Base-by-base conservation (phyloP, 2,888 invertebrate species). In the Anthrax anthrax region DNA sequence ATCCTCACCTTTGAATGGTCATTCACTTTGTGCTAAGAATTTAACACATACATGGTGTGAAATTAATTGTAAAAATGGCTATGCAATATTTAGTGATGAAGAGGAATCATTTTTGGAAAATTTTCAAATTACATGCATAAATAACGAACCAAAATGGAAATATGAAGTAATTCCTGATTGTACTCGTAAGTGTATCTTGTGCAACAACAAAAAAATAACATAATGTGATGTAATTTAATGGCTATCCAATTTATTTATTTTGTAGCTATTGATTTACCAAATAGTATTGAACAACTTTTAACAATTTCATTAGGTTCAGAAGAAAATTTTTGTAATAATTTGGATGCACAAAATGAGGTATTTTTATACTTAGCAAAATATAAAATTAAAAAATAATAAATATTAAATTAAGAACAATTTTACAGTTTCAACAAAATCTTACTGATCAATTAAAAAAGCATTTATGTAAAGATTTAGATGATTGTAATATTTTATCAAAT, bases 61-160 rank as follows among this genome's bases (percentile, higher is more conserved):
- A 5, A 60, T 79, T 18, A 70, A 70, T 10, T 81, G 81, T 56
- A 63, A 74, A 42, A 71, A 74, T 45, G 80, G 79, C 0, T 80
- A 76, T 55, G 76, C 72, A 4, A 74, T 80, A 54, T 53, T 49
- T 12, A 52, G 56, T 27, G 53, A 51, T 18, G 42, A 46, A 1
- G 50, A 44, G 3, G 53, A 53, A 1, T 51, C 76, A 74, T 14
- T 58, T 70, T 51, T 61, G 59, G 54, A 56, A 27, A 50, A 49
- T 48, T 47, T 53, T 18, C 51, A 55, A 39, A 56, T 66, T 18
- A 52, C 58, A 27, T 71, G 71, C 45, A 59, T 63, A 17, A 56
- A 69, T 53, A 55, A 58, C 9, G 59, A 62, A 47, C 61, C 68
- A 3, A 52, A 62, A 29, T 70, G 70, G 70, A 61, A 60, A 48